Conservation (phyloP, 2,888 invertebrate species). For the Scaptomyza polygonia region DNA sequence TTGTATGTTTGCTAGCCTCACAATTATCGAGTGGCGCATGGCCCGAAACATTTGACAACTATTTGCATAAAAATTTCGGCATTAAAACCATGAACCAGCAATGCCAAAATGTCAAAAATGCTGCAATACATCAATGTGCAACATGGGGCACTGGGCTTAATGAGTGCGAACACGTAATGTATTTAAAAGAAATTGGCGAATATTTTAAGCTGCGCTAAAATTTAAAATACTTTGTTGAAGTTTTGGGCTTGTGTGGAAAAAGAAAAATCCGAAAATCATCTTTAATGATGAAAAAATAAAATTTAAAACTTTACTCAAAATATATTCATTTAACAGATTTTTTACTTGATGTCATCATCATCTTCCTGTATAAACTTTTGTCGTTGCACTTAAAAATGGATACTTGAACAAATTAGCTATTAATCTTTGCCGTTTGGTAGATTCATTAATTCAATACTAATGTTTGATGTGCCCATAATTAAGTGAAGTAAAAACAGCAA, state of each 20-base stretch:
- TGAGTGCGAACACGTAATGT: no score
- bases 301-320: no score
- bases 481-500: conserved; percentile 36
- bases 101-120: conserved; percentile 18
- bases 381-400: conserved; percentile 1
- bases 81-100: conserved; percentile 17
- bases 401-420: background rate
- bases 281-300: no score
- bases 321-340: no score
- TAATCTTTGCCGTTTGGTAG: conserved; percentile 16
- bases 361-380: no score
- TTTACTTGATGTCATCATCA: background rate
- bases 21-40: conserved; percentile 31
- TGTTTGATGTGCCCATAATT: conserved; percentile 29
- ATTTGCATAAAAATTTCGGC: conserved; percentile 32
- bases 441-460: conserved; percentile 27
- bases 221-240: no score
- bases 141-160: no score
- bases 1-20: conserved; percentile 14
- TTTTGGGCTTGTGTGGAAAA: no score
- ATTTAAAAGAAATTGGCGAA: no score
- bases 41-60: conserved; percentile 26
- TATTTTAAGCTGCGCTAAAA: no score
- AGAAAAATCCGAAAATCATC: no score
- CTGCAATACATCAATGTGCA: no score